Conservation (phyloP, 2,797 vertebrate species). For the Gymnoscopelus braueri region DNA sequence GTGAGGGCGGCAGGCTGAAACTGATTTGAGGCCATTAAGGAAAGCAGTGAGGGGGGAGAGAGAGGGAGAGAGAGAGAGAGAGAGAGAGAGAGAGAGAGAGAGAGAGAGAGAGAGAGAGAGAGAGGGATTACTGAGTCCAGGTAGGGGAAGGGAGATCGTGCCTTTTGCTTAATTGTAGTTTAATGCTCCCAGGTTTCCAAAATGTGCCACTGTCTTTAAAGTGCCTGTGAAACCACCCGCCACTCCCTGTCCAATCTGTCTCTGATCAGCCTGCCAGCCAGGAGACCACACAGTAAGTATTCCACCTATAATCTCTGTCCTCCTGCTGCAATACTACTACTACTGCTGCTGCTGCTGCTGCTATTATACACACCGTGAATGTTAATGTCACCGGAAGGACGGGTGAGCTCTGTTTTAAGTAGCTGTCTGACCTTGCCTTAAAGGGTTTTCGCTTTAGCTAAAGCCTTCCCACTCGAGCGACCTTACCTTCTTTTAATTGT, state of each 20-base stretch:
- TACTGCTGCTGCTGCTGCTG: slow-evolving; percentile 5
- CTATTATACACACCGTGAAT: slow-evolving; percentile 19
- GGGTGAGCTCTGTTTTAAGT: slow-evolving; percentile 37
- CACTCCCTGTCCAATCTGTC: slow-evolving; percentile 44
- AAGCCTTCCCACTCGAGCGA: slow-evolving; percentile 20
- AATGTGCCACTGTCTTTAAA: slow-evolving; percentile 60
- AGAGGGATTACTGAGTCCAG: slow-evolving; percentile 25
- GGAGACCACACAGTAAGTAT: neutral
- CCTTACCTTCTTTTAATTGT: slow-evolving; percentile 64
- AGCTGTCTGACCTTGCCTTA: slow-evolving; percentile 36
- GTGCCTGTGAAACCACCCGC: slow-evolving; percentile 51
- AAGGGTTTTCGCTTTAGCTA: slow-evolving; percentile 23
- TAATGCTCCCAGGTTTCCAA: slow-evolving; percentile 67
- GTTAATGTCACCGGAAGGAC: slow-evolving; percentile 28
- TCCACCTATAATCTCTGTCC: slow-evolving; percentile 49
- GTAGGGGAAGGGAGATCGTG: slow-evolving; percentile 48
- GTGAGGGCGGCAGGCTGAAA: slow-evolving; percentile 48
- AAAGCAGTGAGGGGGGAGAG: slow-evolving; percentile 37
- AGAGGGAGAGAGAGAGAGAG: no score
- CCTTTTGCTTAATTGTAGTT: slow-evolving; percentile 66
- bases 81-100: no score
- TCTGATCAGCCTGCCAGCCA: slow-evolving; percentile 39
- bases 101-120: no score
- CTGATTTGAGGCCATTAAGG: slow-evolving; percentile 52
- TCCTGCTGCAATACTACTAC: slow-evolving; percentile 13